Conservation (phyloP, 2,797 vertebrate genomes). For the Chaetophractus vellerosus region DNA sequence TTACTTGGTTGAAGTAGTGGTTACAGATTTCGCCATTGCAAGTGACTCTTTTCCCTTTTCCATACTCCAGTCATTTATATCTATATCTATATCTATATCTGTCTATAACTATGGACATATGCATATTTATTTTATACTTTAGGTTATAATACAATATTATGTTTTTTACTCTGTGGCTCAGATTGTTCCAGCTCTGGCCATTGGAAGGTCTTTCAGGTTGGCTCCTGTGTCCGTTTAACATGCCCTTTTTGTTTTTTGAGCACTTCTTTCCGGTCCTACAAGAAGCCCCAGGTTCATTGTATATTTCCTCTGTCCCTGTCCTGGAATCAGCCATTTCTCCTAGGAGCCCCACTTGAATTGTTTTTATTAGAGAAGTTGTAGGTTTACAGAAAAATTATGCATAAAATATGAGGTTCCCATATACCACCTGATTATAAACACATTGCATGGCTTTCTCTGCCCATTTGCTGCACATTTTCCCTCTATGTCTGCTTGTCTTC, state of each 20-base stretch:
- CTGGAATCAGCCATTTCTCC: not conserved
- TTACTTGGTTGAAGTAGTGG: not conserved
- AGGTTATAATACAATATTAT: too few relatives aligned
- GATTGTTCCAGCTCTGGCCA: accelerated
- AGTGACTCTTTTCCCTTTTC: accelerated
- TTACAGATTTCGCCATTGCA: not conserved
- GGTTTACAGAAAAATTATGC: too few relatives aligned
- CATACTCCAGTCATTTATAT: not conserved
- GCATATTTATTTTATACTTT: not conserved
- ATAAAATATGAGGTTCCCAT: too few relatives aligned
- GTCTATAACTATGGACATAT: accelerated
- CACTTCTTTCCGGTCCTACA: not conserved
- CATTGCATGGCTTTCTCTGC: too few relatives aligned
- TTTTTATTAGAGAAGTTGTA: too few relatives aligned
- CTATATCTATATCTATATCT: not conserved
- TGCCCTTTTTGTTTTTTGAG: not conserved
- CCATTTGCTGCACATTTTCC: too few relatives aligned
- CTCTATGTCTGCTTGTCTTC: too few relatives aligned
- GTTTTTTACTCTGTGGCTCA: not conserved
- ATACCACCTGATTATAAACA: too few relatives aligned
- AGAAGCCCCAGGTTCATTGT: not conserved
- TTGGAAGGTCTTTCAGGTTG: not conserved
- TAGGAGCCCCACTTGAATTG: not conserved
- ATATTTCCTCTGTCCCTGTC: not conserved
- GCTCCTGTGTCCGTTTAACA: not conserved